Conservation (phyloP, 2,797 vertebrate genomes). For the Dicrostonyx torquatus region DNA sequence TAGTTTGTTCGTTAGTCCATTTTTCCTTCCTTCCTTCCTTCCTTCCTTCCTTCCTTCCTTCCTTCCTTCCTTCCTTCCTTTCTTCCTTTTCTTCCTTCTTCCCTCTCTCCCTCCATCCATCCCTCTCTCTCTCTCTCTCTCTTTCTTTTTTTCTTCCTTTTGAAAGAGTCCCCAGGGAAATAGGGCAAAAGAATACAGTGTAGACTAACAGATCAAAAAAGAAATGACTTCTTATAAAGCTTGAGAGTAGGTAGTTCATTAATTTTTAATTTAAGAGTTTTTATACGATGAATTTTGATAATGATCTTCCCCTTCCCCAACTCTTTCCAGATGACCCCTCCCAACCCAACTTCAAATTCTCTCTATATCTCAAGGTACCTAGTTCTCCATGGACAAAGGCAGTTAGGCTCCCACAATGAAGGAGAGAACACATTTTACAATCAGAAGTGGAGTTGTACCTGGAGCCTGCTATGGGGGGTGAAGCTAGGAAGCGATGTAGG, state of each 20-base stretch:
- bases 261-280: background rate
- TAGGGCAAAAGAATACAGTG: background rate
- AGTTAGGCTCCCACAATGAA: background rate
- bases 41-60: too few relatives aligned
- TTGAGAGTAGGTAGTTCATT: background rate
- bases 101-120: too few relatives aligned
- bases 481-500: background rate
- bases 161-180: background rate
- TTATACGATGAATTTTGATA: background rate
- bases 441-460: background rate
- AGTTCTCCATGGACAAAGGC: background rate
- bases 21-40: too few relatives aligned
- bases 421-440: background rate
- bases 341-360: background rate
- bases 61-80: too few relatives aligned
- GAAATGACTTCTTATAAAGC: background rate
- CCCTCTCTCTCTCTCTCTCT: too few relatives aligned
- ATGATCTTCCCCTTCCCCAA: background rate
- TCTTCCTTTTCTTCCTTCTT: rapidly evolving
- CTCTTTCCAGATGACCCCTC: background rate
- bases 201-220: background rate
- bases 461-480: background rate
- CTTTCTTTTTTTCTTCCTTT: background rate
- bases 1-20: background rate
- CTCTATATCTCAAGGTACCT: background rate